phyloP scores from a whole-genome alignment of 2,888 invertebrate genomes.

The Phalera bucephala region DNA sequence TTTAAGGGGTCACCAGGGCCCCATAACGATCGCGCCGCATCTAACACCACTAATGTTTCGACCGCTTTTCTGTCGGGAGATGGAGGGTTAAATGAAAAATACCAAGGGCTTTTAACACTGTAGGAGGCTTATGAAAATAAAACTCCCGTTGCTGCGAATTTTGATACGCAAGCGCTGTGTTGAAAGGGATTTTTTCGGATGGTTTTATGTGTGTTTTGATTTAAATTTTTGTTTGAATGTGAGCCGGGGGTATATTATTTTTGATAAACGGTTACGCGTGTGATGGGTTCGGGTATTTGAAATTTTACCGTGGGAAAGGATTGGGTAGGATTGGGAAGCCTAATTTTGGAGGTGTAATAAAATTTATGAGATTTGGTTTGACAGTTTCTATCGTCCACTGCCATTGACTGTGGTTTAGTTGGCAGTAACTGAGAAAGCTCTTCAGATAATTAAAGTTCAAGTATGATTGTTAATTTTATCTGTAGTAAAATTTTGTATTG shows the following conservation, averaged over 20 bases:
- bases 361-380: too few species aligned
- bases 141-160: constrained; percentile 23
- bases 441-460: too few species aligned
- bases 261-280: neutral
- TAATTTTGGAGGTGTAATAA: too few species aligned
- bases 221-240: constrained; percentile 10
- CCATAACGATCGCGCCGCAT: constrained; percentile 28
- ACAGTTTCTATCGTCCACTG: too few species aligned
- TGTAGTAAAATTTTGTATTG: too few species aligned
- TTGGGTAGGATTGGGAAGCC: too few species aligned
- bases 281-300: neutral
- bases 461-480: too few species aligned
- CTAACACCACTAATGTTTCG: constrained; percentile 33
- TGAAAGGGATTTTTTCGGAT: constrained; percentile 23
- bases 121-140: constrained; percentile 32
- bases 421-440: too few species aligned
- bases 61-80: constrained; percentile 21
- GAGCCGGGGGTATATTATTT: constrained; percentile 4
- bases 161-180: constrained; percentile 29
- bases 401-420: too few species aligned
- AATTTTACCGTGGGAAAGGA: too few species aligned
- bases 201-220: constrained; percentile 25
- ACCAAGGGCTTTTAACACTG: constrained; percentile 27
- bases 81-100: constrained; percentile 32
- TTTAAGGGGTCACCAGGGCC: constrained; percentile 27